Base-by-base conservation (phyloP, 2,888 invertebrate genomes). In the Mechanitis mazaeus region DNA sequence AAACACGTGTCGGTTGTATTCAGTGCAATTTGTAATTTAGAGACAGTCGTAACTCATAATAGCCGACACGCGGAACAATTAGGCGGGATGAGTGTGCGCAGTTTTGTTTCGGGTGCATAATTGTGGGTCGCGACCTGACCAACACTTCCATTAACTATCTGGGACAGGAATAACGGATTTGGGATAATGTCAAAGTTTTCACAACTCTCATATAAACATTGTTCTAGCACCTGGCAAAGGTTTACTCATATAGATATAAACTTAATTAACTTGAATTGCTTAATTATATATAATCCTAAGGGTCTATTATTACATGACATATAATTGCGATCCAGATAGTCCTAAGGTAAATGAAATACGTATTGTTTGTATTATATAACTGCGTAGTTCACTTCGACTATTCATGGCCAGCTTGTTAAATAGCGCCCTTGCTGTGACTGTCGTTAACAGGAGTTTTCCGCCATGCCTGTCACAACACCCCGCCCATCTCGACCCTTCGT, bases 51-150 rank as follows among this genome's bases (percentile, higher is more conserved):
- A 45, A 56, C 54, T n/a, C 50, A 55, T 55, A 55, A 45, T 57
- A 58, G 58, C 56, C 45, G 33, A 54, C 57, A 59, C 57, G 60
- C 63, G 58, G 45, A 60, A 61, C 83, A 85, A 86, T 85, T 85
- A 85, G 76, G 74, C 72, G 70, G 71, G 66, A 69, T 71, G 72
- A 73, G 72, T 75, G 73, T 71, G 75, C 74, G 75, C 71, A 83
- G 83, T 84, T 83, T 83, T 84, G 87, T 87, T 87, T 87, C 78
- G 86, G 84, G 70, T 76, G 69, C 78, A 72, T 85, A 87, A 88
- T 86, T 87, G 77, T 78, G 76, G 85, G 87, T 87, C 85, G 83
- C 72, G 85, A 75, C 84, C 81, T 73, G 65, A 61, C 85, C 83
- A 35, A 35, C 87, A 79, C 74, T 77, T 69, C 71, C 75, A 80